Base-by-base conservation (phyloP, 2,888 invertebrate genomes). In the Diloba caeruleocephala region DNA sequence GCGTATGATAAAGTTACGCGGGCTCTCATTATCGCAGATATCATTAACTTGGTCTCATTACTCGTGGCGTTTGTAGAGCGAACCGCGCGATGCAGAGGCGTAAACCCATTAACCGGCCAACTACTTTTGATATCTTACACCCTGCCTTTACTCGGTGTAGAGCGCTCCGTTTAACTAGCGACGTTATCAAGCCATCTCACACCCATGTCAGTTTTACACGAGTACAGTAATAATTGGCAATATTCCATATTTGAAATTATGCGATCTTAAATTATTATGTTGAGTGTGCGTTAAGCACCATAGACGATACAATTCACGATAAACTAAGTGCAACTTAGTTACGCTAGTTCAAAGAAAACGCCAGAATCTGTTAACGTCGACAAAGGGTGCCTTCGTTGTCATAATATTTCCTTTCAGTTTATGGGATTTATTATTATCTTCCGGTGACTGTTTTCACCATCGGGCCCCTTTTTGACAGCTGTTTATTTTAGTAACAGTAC, bases 1-100 rank as follows among this genome's bases (percentile, higher is more conserved):
- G 81, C 84, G 73, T 87, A 86, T 88, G 88, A 88, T 89, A 87
- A 84, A 87, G 86, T 89, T 88, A 86, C 88, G 81, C 69, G 72
- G 80, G 76, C 79, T 89, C 86, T 85, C 81, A 82, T 89, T 89
- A 87, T 85, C 66, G 51, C 71, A 73, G 84, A 85, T 88, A 85
- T 84, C 80, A 84, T 87, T 85, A 84, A 70, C 81, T 73, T 71
- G 78, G 61, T 77, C 77, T 81, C 75, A 81, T 84, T 87, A 78
- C 65, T 62, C 58, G 46, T 74, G 68, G 71, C 76, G 76, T 81
- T 83, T 84, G 78, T 81, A 58, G 79, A 76, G 76, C 78, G 71
- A 74, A 71, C 78, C 73, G 70, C 37, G 37, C 42, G 31, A 45
- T 60, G 57, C 45, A 63, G 50, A 72, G 63, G 66, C 62, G 63